Evolutionary conservation across 2,888 invertebrate species (phyloP), one percentile per base, ranked within the genome.

Genomic region (Drosophila sordidapex): DNA sequence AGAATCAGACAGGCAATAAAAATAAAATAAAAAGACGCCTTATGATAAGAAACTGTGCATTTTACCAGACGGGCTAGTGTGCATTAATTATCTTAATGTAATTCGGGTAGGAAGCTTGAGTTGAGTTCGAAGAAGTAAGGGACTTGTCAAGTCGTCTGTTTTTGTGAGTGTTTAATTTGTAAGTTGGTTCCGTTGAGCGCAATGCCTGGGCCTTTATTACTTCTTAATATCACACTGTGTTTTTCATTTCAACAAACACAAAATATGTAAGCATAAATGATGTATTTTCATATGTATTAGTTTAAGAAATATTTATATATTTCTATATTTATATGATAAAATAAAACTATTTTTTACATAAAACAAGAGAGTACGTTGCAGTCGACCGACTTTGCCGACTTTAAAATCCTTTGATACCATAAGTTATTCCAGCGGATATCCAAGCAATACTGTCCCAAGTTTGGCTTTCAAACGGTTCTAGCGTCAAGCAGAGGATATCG

Each of bases 241-340:
- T 53, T 36, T 25, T 36, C 35, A 53, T 53, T 53, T 25, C 25
- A 21, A 25, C 6, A 18, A 54, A 18, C 36, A 36, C 15, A 54
- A 27, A 49, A 29, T 49, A 18, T 29, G 5, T 18, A 25, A 11
- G 38, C 27, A 8, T 10, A 25, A 35, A 53, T 33, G 1, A 25
- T 21, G 43, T 21, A 46, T 46, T 46, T 21, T 36, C 53, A n/a
- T 27, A 27, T 36, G 18, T 56, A 38, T 29, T 56, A 56, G 29
- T n/a, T n/a, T 56, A 56, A 38, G 56, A 25, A 38, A 56, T 56
- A 56, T 56, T 56, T 56, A 56, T 38, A 38, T 56, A 56, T 56
- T 56, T 56, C 56, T 38, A 56, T 56, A 54, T 54, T 54, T 54
- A 54, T 54, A 36, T 27, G 1, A 54, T 54, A 54, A 54, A 38